Evolutionary conservation across 2,888 invertebrate species (phyloP), one percentile per base, ranked within the genome.

Genomic region (Troides helena): DNA sequence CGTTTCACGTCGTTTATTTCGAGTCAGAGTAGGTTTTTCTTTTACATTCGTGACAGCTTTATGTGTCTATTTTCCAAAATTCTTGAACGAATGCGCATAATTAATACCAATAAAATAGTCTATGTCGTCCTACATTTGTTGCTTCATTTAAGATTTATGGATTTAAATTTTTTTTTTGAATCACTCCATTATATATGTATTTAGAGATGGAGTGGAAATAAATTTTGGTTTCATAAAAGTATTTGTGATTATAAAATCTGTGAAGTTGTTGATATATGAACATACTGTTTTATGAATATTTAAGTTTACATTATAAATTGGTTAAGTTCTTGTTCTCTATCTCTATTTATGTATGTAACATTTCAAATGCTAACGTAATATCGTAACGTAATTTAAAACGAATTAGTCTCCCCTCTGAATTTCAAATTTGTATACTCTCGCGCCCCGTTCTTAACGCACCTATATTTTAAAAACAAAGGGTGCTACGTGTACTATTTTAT

Each of bases 311-410:
- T 46, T 46, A 46, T 46, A 46, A 14, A 46, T 18, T 46, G 12
- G 46, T 12, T 0, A n/a, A 53, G n/a, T n/a, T 53, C 7, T n/a
- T 12, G 14, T 12, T n/a, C 53, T 53, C 53, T n/a, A 6, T 6
- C 53, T 12, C 7, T 53, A 53, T 53, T 53, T 89, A 88, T 88
- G 83, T 85, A 85, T 78, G 86, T 86, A 79, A 91, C 90, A 92
- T 88, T 88, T 89, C 85, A 90, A 85, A 84, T 82, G 83, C 77
- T 79, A 86, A 87, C 80, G 90, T 85, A 92, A 92, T 92, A 92
- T 90, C 89, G 89, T 90, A 91, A 91, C 87, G 90, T 88, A 92
- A 92, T 92, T 92, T 92, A 89, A 92, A 92, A 89, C 90, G 84
- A 92, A 92, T 92, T 92, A 92, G 92, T 86, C 85, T 86, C 90